Conservation (phyloP, 2,113 vertebrate species). For the Noctilio leporinus region DNA sequence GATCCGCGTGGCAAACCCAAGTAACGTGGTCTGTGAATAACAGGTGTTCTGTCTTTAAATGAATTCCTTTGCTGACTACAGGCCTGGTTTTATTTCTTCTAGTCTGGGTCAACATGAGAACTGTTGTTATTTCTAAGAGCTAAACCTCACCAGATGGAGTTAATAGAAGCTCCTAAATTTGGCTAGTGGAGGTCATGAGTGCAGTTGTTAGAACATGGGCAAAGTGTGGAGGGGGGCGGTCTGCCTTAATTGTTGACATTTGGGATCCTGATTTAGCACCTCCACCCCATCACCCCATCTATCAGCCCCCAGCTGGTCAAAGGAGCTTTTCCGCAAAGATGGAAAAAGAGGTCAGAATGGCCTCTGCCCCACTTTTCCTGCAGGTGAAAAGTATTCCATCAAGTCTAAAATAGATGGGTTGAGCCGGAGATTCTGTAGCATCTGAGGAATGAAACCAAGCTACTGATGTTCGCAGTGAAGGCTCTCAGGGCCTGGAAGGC, state of each 20-base stretch:
- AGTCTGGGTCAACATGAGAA: neutral
- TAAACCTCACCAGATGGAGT: neutral
- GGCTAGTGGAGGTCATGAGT: neutral
- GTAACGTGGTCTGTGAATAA: neutral
- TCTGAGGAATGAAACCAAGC: neutral
- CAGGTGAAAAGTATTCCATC: neutral
- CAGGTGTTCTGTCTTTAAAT: constrained; percentile 1
- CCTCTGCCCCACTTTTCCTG: neutral
- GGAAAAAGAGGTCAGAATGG: neutral
- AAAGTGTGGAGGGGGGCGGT: neutral
- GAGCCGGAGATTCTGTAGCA: neutral
- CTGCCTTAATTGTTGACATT: neutral
- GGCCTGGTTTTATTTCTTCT: neutral
- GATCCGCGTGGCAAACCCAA: neutral
- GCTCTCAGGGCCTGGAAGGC: neutral
- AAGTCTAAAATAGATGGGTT: neutral
- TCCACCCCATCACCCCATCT: neutral
- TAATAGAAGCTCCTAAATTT: neutral
- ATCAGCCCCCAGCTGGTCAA: neutral
- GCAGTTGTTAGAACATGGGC: neutral
- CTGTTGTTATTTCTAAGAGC: neutral
- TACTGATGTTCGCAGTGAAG: neutral
- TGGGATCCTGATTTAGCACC: neutral
- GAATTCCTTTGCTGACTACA: neutral
- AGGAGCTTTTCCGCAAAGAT: neutral